Base-by-base conservation (phyloP, 2,888 invertebrate genomes). In the Phaonia tiefii region DNA sequence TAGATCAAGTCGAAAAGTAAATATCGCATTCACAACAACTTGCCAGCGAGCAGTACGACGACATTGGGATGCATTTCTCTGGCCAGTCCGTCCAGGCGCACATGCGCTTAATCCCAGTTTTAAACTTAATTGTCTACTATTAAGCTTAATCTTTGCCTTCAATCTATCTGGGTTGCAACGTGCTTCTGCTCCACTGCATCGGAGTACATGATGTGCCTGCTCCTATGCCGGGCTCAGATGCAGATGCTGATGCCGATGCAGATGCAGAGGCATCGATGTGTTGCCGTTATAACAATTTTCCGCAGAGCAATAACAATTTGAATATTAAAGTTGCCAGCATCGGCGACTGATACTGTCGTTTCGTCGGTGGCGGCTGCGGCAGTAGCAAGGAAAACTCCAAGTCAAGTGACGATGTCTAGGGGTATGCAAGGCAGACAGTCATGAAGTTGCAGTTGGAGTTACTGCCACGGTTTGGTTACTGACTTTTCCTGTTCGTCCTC, bases 251-350 rank as follows among this genome's bases (percentile, higher is more conserved):
- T n/a, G n/a, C n/a, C n/a, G n/a, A n/a, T n/a, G n/a, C n/a, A n/a
- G n/a, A n/a, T n/a, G n/a, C 44, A 71, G 20, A 31, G 49, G 20
- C 58, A 51, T 31, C 31, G 31, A 69, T 80, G 78, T 72, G 31
- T 76, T 83, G 83, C 80, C 82, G 84, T 83, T 83, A 82, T 80
- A 73, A 72, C 74, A 80, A 80, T 83, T 82, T 82, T 80, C 79
- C 67, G 72, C 75, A 58, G 75, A 79, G 83, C 78, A 77, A 81
- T 80, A 83, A 80, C 82, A 83, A 80, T 84, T 84, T 83, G 83
- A 84, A 84, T 83, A 83, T 80, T 79, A 81, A 83, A 79, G 75
- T 78, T 79, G 76, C 75, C 78, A 79, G 71, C 67, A 77, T 66
- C 73, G 56, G 58, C 66, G 44, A 54, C 60, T 73, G 25, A 11